Conservation (phyloP, 2,113 vertebrate species). For the Lophura nycthemera region DNA sequence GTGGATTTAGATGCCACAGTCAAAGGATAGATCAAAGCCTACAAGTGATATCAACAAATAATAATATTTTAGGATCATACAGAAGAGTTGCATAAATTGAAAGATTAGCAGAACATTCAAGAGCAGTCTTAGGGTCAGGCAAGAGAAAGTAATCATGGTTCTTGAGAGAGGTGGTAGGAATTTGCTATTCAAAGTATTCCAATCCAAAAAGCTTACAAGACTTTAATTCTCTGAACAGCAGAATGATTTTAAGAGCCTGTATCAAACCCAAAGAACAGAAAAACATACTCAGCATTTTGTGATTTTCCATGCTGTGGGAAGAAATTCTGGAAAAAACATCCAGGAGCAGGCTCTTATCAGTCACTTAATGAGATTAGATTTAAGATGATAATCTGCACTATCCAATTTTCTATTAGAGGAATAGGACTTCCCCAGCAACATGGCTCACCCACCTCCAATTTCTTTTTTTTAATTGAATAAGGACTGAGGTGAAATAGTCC, state of each 20-base stretch:
- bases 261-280: background rate
- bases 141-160: background rate
- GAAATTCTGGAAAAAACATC: background rate
- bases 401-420: background rate
- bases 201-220: background rate
- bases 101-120: background rate
- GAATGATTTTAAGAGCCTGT: background rate
- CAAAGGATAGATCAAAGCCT: constrained; percentile 98
- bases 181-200: background rate
- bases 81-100: background rate
- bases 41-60: background rate
- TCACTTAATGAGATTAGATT: background rate
- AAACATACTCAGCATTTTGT: background rate
- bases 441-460: background rate
- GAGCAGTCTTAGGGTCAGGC: background rate
- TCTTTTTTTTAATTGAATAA: background rate
- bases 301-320: background rate
- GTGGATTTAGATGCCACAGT: constrained; percentile 99
- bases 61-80: background rate
- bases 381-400: background rate
- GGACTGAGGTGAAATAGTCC: background rate
- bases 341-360: background rate
- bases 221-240: background rate
- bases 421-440: background rate
- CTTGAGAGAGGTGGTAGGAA: background rate